A percentile compares a stretch with the other conserved stretches of the same genome.
Conservation (phyloP, 2,113 vertebrate genomes). For the Entosphenus tridentatus region DNA sequence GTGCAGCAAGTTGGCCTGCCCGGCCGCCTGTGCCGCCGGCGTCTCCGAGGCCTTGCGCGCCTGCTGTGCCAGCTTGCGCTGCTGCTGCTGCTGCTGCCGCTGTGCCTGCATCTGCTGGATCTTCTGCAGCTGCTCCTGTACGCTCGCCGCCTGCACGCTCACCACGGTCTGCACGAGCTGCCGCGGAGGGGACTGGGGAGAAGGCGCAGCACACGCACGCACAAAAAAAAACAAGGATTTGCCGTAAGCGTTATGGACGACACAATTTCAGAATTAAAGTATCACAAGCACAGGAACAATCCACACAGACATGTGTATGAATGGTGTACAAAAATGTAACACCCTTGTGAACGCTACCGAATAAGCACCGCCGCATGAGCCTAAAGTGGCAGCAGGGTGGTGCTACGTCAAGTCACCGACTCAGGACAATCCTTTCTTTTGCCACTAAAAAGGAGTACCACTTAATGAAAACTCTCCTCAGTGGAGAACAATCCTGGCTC, state of each 20-base stretch:
- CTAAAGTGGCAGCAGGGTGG: conserved; percentile 47
- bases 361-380: conserved; percentile 51
- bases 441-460: no score
- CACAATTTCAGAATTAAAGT: no score
- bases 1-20: conserved; percentile 3
- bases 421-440: no score
- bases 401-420: no score
- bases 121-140: conserved; percentile 70
- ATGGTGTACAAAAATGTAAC: no score
- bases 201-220: conserved; percentile 60
- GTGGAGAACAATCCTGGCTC: no score
- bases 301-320: no score
- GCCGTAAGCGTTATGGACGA: no score
- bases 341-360: no score
- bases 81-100: conserved; percentile 67
- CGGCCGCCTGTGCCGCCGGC: background rate
- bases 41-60: background rate
- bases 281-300: no score
- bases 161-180: conserved; percentile 76
- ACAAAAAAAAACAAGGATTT: conserved; percentile 7
- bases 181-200: conserved; percentile 38
- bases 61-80: conserved; percentile 20
- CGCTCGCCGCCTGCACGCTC: conserved; percentile 58
- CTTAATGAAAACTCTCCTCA: no score
- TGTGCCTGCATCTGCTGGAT: conserved; percentile 80